Evolutionary conservation across 2,113 vertebrate genomes (phyloP).

Genomic region (Microcebus jonahi): DNA sequence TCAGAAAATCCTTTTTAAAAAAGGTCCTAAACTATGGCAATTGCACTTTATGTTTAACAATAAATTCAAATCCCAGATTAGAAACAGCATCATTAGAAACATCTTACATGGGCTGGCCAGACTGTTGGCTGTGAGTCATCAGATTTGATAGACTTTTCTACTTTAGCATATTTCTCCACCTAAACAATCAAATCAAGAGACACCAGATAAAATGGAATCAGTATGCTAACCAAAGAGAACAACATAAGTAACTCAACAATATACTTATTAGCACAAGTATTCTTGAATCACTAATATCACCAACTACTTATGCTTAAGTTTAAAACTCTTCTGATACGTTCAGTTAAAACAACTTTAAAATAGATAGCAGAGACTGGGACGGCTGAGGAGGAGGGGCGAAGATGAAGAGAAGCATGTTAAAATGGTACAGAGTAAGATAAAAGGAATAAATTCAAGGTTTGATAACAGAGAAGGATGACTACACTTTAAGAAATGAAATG

Average conservation of each 20-base stretch:
- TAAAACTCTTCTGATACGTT: neutral
- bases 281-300: neutral
- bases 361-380: neutral
- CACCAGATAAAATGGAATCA: conserved; percentile 1
- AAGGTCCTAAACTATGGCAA: neutral
- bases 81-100: conserved; percentile 50
- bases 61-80: conserved; percentile 40
- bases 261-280: neutral
- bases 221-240: neutral
- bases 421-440: too few species aligned
- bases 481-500: too few species aligned
- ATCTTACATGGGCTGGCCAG: conserved; percentile 95
- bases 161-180: conserved; percentile 99
- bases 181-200: conserved; percentile 78
- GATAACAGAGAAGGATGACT: too few species aligned
- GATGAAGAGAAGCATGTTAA: too few species aligned
- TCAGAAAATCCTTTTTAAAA: neutral
- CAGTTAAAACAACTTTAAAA: neutral
- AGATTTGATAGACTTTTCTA: conserved; percentile 94
- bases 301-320: neutral
- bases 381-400: too few species aligned
- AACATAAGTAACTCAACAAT: neutral
- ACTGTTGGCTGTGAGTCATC: conserved; percentile 94
- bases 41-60: neutral
- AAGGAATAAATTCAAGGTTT: too few species aligned